A percentile compares a stretch with the other conserved stretches of the same genome.
Evolutionary conservation across 2,113 vertebrate genomes (phyloP).

Genomic region (Sakesphorus luctuosus): DNA sequence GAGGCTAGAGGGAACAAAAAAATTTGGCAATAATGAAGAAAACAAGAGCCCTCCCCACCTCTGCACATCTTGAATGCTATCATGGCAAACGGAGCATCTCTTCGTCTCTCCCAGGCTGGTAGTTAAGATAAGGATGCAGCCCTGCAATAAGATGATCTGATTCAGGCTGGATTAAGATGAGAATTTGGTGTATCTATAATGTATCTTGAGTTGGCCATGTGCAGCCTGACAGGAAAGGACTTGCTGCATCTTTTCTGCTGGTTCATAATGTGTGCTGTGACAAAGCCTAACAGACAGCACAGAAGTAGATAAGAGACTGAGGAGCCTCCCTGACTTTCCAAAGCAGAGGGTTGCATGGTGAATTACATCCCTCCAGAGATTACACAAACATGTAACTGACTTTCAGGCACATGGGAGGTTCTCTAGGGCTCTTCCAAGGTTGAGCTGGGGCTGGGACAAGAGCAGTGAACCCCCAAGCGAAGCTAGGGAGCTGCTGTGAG

Average conservation of each 20-base stretch:
- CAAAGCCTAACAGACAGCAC: background rate
- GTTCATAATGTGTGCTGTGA: background rate
- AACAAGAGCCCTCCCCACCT: background rate
- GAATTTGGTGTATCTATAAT: slow-evolving; percentile 45
- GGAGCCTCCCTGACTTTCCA: background rate
- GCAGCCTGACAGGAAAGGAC: slow-evolving; percentile 36
- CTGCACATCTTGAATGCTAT: background rate
- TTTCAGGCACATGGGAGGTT: background rate
- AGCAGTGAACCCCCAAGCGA: background rate
- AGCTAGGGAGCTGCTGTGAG: background rate
- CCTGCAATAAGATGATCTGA: slow-evolving; percentile 31
- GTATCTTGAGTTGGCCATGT: background rate
- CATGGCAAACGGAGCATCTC: slow-evolving; percentile 23
- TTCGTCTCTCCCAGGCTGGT: slow-evolving; percentile 10
- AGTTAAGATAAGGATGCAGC: slow-evolving; percentile 18
- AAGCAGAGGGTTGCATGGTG: background rate
- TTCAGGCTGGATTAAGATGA: slow-evolving; percentile 34
- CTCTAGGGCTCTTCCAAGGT: background rate
- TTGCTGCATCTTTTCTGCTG: slow-evolving; percentile 14
- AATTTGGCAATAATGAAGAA: background rate
- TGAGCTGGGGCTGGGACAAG: background rate
- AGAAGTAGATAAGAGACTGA: slow-evolving; percentile 27
- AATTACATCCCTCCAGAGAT: background rate
- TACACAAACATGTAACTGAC: background rate
- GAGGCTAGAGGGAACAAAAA: background rate